Base-by-base conservation (phyloP, 2,113 vertebrate genomes). In the Cyrtonyx montezumae region DNA sequence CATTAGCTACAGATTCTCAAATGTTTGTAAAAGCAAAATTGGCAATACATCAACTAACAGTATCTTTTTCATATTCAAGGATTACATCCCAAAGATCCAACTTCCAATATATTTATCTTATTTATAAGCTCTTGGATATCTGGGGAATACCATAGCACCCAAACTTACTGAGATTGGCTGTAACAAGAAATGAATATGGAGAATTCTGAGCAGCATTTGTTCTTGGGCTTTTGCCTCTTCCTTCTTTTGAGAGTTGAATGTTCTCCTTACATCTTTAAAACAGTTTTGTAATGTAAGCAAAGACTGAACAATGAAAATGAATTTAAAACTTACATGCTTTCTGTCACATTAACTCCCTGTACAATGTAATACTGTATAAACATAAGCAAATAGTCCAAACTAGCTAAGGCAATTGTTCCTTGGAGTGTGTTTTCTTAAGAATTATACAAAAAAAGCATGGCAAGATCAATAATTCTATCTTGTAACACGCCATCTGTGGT, bases 301-400 rank as follows among this genome's bases (percentile, higher is more conserved):
- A 96, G 85, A 53, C 51, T 84, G 81, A 92, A 91, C 76, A 94
- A 93, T 81, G 75, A 91, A 82, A 95, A 95, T 78, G 1, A 79
- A 91, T 95, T 90, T 95, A 90, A 90, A 88, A 58, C 79, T 65
- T 94, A 69, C 46, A 40, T 97, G 68, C 78, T 96, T 91, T 79
- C 80, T 84, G 91, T 93, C 87, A 71, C 66, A 87, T 89, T 96
- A 96, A 94, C 79, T 95, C 87, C 53, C 92, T 96, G 94, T 69
- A 94, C 89, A 91, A 65, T 94, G 93, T 92, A 87, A 94, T 87
- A 17, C 16, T 76, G 10, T 95, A 95, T 97, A 95, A 96, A 95
- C 96, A 95, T 6, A 49, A 53, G 37, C 43, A 92, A 91, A 79
- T 48, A 93, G 25, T 88, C 71, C 93, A 91, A 87, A 93, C 71